Conservation (phyloP, 2,888 invertebrate species). For the Zhengitettix transpicula region DNA sequence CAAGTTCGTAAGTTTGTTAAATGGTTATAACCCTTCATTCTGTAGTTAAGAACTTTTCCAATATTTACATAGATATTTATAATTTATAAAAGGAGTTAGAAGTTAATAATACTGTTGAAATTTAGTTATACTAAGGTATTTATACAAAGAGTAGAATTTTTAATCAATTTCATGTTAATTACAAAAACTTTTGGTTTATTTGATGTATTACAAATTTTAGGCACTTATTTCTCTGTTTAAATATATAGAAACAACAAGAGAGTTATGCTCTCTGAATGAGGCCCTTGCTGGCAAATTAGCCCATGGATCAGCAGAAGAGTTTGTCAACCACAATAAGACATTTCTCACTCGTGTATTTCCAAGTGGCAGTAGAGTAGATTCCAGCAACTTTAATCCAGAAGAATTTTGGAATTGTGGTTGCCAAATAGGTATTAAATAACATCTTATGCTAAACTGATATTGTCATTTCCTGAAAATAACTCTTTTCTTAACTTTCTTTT, state of each 20-base stretch:
- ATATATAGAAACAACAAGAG: conserved; percentile 22
- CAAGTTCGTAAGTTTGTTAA: conserved; percentile 13
- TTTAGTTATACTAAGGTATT: too few relatives aligned
- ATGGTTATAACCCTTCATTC: too few relatives aligned
- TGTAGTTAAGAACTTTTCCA: too few relatives aligned
- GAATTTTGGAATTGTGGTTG: conserved; percentile 41
- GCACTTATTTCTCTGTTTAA: too few relatives aligned
- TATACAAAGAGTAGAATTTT: too few relatives aligned
- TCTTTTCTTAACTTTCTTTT: neutral
- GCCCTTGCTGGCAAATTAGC: conserved; percentile 21
- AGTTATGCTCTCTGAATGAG: conserved; percentile 21
- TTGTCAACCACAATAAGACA: conserved; percentile 24
- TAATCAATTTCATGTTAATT: neutral
- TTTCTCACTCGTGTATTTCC: conserved; percentile 31
- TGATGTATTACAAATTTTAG: neutral
- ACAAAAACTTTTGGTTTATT: neutral
- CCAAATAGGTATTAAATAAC: conserved; percentile 27
- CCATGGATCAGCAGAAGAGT: conserved; percentile 23
- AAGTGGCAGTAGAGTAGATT: conserved; percentile 34
- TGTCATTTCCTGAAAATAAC: neutral
- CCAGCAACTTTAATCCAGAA: conserved; percentile 29
- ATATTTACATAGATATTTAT: too few relatives aligned
- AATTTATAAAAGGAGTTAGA: too few relatives aligned
- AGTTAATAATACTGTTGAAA: too few relatives aligned
- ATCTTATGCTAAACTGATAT: neutral